Evolutionary conservation across 1,140 invertebrate species (phyloP), one percentile per base, ranked within the genome.

Genomic region (Formica exsecta): DNA sequence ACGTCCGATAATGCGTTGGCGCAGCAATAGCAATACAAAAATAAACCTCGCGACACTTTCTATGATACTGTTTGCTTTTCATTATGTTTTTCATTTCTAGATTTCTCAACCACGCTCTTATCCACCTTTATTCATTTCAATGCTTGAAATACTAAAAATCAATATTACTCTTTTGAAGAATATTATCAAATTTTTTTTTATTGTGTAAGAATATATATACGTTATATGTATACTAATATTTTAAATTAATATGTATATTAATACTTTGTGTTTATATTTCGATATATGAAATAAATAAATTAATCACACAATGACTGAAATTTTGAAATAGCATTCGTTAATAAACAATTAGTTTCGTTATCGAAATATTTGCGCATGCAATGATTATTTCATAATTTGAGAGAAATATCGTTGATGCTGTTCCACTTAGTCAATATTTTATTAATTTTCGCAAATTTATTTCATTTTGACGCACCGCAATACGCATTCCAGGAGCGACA

Each of bases 301-400:
- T 11, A 16, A 25, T 68, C n/a, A 36, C 38, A n/a, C 76, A 22
- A 38, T 25, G 76, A 25, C 32, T 54, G 38, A 25, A 68, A 79
- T 59, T 74, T 57, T 77, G 16, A 41, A 80, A 32, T 36, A 57
- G n/a, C 76, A 57, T 80, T 80, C 44, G 76, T 70, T 80, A 80
- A 70, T 70, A 80, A 80, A 70, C 64, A 70, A 80, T 68, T 68
- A 70, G 76, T 16, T 54, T 70, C 13, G 44, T 80, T 80, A 29
- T 9, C 32, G 16, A 65, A 80, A 80, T 38, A 48, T 54, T 80
- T 54, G 64, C 32, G 38, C 59, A 68, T 16, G 5, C 19, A 79
- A 68, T 29, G 16, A 70, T 70, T 80, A 80, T 70, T 57, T 70
- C 8, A 38, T 19, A 4, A 22, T 77, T 77, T 44, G 3, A 68